phyloP scores from a whole-genome alignment of 1,140 invertebrate genomes.

The Semibalanus balanoides region DNA sequence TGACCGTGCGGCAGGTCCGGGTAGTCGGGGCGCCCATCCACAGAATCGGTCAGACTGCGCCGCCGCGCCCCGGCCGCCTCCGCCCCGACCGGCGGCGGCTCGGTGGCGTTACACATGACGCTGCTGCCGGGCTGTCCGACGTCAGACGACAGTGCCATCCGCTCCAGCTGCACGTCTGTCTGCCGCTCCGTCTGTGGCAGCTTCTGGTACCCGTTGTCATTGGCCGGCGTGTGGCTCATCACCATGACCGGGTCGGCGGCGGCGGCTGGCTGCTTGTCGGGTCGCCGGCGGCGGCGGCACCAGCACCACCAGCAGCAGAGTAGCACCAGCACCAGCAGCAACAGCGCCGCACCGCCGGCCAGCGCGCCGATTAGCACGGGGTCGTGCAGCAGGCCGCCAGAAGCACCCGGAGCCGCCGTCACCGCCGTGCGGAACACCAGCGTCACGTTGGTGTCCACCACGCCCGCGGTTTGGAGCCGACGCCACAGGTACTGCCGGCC shows the following conservation, averaged over 20 bases:
- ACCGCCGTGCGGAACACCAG: constrained; percentile 46
- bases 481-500: constrained; percentile 68
- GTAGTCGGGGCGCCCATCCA: constrained; percentile 34
- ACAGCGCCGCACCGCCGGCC: constrained; percentile 31
- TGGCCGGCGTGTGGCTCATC: constrained; percentile 15
- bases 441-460: constrained; percentile 48
- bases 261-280: constrained; percentile 3
- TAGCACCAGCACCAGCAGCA: constrained; percentile 23
- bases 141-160: too few relatives aligned
- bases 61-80: constrained; percentile 25
- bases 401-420: constrained; percentile 44
- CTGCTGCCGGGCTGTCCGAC: too few relatives aligned
- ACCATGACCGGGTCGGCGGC: background rate
- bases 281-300: constrained; percentile 10
- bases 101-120: too few relatives aligned
- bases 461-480: constrained; percentile 61
- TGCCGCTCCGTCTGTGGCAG: constrained; percentile 20
- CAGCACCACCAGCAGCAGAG: constrained; percentile 23
- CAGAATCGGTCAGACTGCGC: constrained; percentile 31
- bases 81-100: too few relatives aligned
- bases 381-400: constrained; percentile 39
- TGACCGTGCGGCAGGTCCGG: constrained; percentile 64
- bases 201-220: constrained; percentile 32
- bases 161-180: constrained; percentile 25
- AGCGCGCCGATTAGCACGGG: constrained; percentile 43